Evolutionary conservation across 2,797 vertebrate species (phyloP), one percentile per base, ranked within the genome.

Genomic region (Megalops cyprinoides): DNA sequence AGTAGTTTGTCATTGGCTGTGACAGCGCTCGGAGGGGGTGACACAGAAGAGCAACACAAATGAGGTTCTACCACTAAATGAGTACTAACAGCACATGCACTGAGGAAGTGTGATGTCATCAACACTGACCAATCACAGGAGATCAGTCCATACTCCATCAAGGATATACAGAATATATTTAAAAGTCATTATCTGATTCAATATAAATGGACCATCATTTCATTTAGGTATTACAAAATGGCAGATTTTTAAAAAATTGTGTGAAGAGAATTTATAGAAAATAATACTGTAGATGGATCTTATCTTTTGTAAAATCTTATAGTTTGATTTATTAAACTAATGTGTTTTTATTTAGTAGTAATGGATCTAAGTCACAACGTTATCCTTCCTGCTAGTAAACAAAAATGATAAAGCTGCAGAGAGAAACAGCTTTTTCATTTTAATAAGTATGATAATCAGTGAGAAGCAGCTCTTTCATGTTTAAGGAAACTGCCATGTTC

Each of bases 41-140:
- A 89, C 92, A 91, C 91, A 92, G 88, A 90, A 74, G 85, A 89
- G 88, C 80, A 85, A 80, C 92, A 82, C 75, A 74, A 84, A 65
- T 49, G 51, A 82, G 79, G 44, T 77, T 69, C 60, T 87, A 89
- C 78, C 86, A 88, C 89, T 18, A 89, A 83, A 46, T 48, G 31
- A 82, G 81, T 75, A 90, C 94, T 92, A 94, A 94, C 93, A 94
- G 91, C 92, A 84, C 88, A 92, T 88, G 92, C 90, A 90, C 87
- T 74, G n/a, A n/a, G n/a, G n/a, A n/a, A 58, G 44, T 20, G 65
- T 84, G 91, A 93, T 90, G 88, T 92, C 87, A 92, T 93, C 92
- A 93, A 90, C 81, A 90, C 89, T 84, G 90, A 87, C 85, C 93
- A 93, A 89, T 86, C 92, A 87, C 90, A 92, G 91, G 90, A 91